Base-by-base conservation (phyloP, 1,140 invertebrate genomes). In the Drosophila subpulchrella region DNA sequence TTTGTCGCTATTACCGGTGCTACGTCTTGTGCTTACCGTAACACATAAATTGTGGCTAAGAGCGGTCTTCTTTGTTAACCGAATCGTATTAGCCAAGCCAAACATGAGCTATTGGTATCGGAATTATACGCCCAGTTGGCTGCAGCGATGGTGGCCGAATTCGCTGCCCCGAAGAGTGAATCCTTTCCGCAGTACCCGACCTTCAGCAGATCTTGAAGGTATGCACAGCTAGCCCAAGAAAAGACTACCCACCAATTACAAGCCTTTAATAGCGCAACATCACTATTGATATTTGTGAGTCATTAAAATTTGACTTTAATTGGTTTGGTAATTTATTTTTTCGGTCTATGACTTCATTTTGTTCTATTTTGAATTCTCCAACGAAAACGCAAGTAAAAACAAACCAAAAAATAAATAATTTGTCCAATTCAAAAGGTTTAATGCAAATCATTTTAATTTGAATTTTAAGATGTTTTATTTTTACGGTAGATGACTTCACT, bases 61-160 rank as follows among this genome's bases (percentile, higher is more conserved):
- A 53, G 41, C 47, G 50, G 71, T 42, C 8, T 41, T 17, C 30
- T 12, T 5, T 54, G 42, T 54, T n/a, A 65, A 32, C 34, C 17
- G 10, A 47, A 41, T 56, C 39, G 56, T 53, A 20, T 30, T 47
- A 42, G 61, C 32, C 44, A 38, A 55, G 50, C 36, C n/a, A 57
- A 30, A 39, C 32, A 91, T 91, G 90, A 54, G 48, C 53, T 60
- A 68, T 66, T 91, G 86, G 90, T 91, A 91, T 76, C 61, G 83
- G n/a, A 78, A 56, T 39, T 91, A 91, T 62, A 63, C 91, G 11
- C 90, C 90, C 39, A 66, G 58, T 42, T 91, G 90, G 90, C 24
- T 89, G 13, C 81, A 91, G 55, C 83, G 86, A 39, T 91, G 75
- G 73, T 81, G 70, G 84, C 71, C 70, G 4, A 82, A 75, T 3